These are phyloP conservation scores for Prolemur simus DNA, from an alignment of 2,113 vertebrate genomes.

Conservation along the genomic window DNA sequence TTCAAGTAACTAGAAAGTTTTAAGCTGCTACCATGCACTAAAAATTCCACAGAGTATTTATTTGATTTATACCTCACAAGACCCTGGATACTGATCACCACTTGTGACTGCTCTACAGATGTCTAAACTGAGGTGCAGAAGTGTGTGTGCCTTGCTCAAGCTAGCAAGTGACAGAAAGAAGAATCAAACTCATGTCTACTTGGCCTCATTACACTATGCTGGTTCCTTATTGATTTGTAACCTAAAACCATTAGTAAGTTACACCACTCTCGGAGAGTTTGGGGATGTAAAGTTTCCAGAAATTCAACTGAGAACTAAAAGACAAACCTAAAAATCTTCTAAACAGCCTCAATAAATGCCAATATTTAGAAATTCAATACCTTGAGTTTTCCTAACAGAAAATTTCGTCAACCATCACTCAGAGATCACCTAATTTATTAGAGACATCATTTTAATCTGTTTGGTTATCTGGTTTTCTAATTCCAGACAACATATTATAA, in stretches of 20 bases:
- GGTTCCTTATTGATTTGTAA: neutral
- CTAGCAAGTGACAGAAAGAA: neutral
- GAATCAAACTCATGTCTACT: neutral
- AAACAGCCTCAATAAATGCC: neutral
- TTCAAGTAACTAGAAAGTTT: neutral
- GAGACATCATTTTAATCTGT: neutral
- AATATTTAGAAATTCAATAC: neutral
- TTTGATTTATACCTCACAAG: neutral
- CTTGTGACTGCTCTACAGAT: neutral
- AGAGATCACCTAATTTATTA: neutral
- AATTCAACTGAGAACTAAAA: constrained; percentile 8
- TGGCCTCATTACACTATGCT: neutral
- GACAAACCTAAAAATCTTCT: neutral
- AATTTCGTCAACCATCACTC: neutral
- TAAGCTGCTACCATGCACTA: neutral
- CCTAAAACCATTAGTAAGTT: neutral
- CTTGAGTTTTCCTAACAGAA: neutral
- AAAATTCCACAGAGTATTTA: neutral
- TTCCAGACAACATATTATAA: neutral
- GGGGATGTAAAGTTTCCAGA: neutral
- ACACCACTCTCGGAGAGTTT: neutral
- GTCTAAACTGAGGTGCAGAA: neutral
- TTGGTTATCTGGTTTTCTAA: constrained; percentile 15
- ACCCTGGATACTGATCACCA: neutral
- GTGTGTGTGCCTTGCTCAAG: neutral